Conservation (phyloP, 2,797 vertebrate genomes). For the Onychomys arenicola region DNA sequence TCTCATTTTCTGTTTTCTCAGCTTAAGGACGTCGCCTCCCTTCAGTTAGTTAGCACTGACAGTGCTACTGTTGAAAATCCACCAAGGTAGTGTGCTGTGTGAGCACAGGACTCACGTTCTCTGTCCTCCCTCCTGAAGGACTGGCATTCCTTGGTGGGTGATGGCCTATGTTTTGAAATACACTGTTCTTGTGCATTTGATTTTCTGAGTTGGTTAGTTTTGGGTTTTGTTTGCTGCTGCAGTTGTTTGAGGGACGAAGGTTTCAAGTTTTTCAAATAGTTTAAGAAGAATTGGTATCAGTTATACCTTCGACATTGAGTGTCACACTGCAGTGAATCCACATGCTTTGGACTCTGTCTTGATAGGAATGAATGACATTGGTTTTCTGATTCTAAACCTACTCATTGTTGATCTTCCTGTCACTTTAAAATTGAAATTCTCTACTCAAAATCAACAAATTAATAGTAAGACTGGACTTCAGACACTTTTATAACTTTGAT, state of each 20-base stretch:
- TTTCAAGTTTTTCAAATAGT: neutral
- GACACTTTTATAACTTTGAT: neutral
- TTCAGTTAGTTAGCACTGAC: neutral
- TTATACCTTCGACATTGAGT: neutral
- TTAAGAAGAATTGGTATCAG: neutral
- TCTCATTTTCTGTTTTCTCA: neutral
- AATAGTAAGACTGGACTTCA: neutral
- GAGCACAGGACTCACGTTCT: no score
- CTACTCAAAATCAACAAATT: neutral
- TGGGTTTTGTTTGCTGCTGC: neutral
- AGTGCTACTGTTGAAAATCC: neutral
- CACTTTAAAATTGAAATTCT: neutral
- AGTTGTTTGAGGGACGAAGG: neutral
- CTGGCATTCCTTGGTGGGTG: neutral
- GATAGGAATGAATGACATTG: neutral
- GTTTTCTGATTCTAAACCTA: neutral
- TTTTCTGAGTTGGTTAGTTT: neutral
- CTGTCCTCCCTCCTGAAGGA: neutral
- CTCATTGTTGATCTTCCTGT: neutral
- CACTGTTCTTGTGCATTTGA: neutral
- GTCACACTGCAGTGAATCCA: neutral
- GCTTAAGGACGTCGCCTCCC: neutral
- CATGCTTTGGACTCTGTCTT: neutral
- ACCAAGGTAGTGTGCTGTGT: neutral
- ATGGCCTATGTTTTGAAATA: neutral